Base-by-base conservation (phyloP, 2,888 invertebrate genomes). In the Tanypteryx hageni region DNA sequence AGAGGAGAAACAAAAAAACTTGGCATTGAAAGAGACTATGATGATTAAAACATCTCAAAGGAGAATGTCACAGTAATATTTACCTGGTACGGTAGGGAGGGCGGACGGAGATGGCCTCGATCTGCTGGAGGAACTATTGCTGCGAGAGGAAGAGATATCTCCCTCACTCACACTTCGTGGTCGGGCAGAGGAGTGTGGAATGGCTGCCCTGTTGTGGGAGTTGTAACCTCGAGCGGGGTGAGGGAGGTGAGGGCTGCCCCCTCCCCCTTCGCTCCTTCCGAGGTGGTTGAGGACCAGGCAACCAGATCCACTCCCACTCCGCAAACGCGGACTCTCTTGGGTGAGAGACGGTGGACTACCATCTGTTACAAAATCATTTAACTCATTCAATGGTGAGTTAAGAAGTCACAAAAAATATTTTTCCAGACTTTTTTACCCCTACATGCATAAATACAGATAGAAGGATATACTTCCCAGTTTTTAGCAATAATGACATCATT, bases 1-100 rank as follows among this genome's bases (percentile, higher is more conserved):
- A 93, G 92, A 85, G 92, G 92, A 92, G 89, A 82, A 92, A 93
- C 68, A 44, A 56, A 93, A 92, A 93, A 93, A 93, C 64, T 59
- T 93, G 91, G 31, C 58, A 83, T 61, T 68, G 58, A 82, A 91
- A 93, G 10, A 59, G 57, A 14, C 68, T 58, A 13, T 18, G 64
- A 64, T 16, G 16, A n/a, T 64, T 11, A 7, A 18, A 44, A 44
- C 5, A 5, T 44, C 44, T 5, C 5, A 44, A 1, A 44, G 44
- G 44, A 44, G 44, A 44, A 44, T 3, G 44, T 44, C 44, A 44
- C 44, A 64, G n/a, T 64, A 16, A 18, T 31, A 82, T 44, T 9
- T 18, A 89, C 89, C 89, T 89, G 68, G 89, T 89, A 58, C 64
- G 44, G 64, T 56, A 31, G 86, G 27, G 2, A 64, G 61, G 59